Base-by-base conservation (phyloP, 1,140 invertebrate species). In the Muscidifurax raptorellus region DNA sequence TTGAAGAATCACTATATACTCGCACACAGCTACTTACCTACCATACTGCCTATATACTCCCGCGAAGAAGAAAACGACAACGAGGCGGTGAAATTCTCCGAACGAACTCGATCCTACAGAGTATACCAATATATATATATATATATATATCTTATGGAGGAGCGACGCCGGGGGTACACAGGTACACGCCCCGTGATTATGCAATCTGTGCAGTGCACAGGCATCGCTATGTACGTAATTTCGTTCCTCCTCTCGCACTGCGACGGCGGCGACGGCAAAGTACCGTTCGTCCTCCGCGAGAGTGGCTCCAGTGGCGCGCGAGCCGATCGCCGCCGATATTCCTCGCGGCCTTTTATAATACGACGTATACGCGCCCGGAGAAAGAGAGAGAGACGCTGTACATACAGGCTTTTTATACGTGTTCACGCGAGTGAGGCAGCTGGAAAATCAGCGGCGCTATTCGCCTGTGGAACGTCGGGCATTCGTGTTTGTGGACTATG, bases 171-270 rank as follows among this genome's bases (percentile, higher is more conserved):
- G 64, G 15, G 69, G 69, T 28, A 32, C 27, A 75, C 9, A 59
- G 40, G 36, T 78, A 85, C 83, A 83, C 86, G 85, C 85, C 87
- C 86, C 85, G 87, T 83, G 83, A 86, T 89, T 89, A 87, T 87
- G 86, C 85, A 88, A 88, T 88, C 82, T 74, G 69, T 67, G 59
- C 80, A 77, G 72, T 69, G 80, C 81, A n/a, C 84, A 84, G 32
- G 82, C 86, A 85, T 78, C 87, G 87, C 87, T 75, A 79, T 74
- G 81, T 25, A 86, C 86, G 81, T 87, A 88, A 87, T 89, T 88
- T 89, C 88, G 87, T 89, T 89, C 75, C 87, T 88, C 87, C n/a
- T 36, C 71, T 36, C 28, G 30, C n/a, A 6, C 15, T n/a, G 86
- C 52, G 18, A 4, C 6, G 18, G 18, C 52, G 6, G 13, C 86